Base-by-base conservation (phyloP, 1,140 invertebrate genomes). In the Cephus cinctus region DNA sequence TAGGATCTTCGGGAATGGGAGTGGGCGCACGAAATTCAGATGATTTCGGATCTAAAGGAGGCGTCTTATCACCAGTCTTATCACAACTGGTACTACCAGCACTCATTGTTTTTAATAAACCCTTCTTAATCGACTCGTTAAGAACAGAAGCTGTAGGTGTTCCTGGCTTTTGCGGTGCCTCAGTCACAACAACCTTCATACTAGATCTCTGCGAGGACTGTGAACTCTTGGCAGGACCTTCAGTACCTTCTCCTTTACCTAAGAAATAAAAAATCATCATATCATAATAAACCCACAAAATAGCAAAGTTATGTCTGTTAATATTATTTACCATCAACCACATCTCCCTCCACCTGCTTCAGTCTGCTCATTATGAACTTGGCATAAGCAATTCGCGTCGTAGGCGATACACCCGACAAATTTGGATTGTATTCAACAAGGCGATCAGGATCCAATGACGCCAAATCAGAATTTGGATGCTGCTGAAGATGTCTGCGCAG, bases 341-440 rank as follows among this genome's bases (percentile, higher is more conserved):
- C 35, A 18, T 4, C 12, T 21, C 19, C 36, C 15, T 47, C 11
- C 49, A 34, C 8, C 43, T 4, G 31, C 35, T 46, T 60, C 11
- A 12, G 19, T 6, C 84, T 83, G 41, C 77, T 84, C 27, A 86
- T 82, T 82, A 92, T 92, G 62, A 92, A 92, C 68, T 91, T 92
- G 20, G 88, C 89, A 56, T 92, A 92, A 2, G 90, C 90, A 12
- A 91, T 81, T 57, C 89, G 78, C 1, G 89, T 88, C 1, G 83
- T 83, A 3, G 86, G 84, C 1, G 88, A 82, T 0, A 90, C 83
- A 5, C 81, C 81, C 4, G 83, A 81, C 25, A 92, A 69, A 62
- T 86, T 87, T 0, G 90, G 90, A 79, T 92, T 92, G 64, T 86
- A 92, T 63, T 89, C 86, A 51, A 90, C 67, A 18, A 89, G 61